Conservation (phyloP, 2,797 vertebrate species). For the Thaleichthys pacificus region DNA sequence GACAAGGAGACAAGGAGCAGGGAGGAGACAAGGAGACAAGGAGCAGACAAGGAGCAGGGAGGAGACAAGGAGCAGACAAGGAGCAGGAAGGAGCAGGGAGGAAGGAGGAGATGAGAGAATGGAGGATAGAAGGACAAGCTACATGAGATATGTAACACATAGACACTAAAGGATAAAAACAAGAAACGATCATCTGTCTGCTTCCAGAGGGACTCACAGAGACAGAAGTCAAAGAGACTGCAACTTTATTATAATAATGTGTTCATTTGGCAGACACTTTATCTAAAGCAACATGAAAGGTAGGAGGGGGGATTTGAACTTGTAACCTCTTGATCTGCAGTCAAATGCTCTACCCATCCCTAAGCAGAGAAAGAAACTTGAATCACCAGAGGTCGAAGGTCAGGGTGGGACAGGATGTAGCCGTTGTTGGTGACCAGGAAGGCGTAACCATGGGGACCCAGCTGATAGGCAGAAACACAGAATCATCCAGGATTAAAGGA, state of each 20-base stretch:
- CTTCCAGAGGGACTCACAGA: too few species aligned
- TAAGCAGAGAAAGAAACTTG: neutral
- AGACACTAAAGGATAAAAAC: neutral
- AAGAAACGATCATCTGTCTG: neutral
- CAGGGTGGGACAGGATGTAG: constrained; percentile 96
- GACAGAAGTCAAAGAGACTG: too few species aligned
- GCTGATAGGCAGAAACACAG: constrained; percentile 65
- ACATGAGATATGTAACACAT: neutral
- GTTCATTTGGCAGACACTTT: too few species aligned
- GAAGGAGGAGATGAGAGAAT: too few species aligned
- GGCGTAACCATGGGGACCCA: constrained; percentile 93
- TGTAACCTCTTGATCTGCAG: too few species aligned
- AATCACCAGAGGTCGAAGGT: constrained; percentile 91
- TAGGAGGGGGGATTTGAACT: too few species aligned
- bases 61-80: too few species aligned
- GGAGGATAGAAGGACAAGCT: neutral
- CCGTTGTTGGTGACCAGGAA: constrained; percentile 97
- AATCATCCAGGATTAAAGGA: neutral
- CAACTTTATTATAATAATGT: too few species aligned
- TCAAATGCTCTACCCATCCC: too few species aligned
- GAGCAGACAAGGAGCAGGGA: too few species aligned
- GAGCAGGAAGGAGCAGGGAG: neutral
- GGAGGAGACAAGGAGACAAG: neutral
- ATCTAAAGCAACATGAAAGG: too few species aligned
- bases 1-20: neutral